phyloP scores from a whole-genome alignment of 2,888 invertebrate genomes.

The Netelia melanura region DNA sequence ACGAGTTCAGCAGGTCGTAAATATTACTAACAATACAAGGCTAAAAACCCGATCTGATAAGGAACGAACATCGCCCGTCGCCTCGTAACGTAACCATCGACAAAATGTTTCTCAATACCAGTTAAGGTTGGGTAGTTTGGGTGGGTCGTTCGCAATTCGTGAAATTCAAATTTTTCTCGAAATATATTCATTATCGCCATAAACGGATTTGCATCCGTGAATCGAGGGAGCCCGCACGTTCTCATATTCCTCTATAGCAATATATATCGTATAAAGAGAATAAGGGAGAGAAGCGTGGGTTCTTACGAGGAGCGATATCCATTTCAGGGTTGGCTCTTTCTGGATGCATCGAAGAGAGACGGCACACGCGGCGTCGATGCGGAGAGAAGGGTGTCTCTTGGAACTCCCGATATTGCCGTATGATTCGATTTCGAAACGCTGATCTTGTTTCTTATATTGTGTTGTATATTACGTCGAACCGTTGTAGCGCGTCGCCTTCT shows the following conservation, averaged over 20 bases:
- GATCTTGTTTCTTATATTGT: slow-evolving; percentile 64
- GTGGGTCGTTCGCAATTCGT: neutral
- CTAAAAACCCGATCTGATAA: no score
- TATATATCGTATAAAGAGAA: neutral
- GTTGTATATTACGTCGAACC: neutral
- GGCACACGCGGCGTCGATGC: neutral
- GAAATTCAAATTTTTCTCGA: neutral
- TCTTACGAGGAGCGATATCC: slow-evolving; percentile 30
- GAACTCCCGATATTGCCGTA: slow-evolving; percentile 56
- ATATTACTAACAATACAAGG: no score
- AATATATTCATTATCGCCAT: neutral
- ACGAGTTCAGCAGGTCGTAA: no score
- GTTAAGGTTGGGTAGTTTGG: neutral
- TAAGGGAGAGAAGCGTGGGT: neutral
- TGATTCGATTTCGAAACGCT: slow-evolving; percentile 64
- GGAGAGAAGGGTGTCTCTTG: slow-evolving; percentile 24
- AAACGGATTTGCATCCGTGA: neutral
- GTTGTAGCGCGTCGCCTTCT: slow-evolving; percentile 26
- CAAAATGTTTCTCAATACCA: neutral
- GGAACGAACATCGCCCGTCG: no score
- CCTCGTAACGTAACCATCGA: no score
- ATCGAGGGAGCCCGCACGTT: neutral
- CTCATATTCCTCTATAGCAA: neutral
- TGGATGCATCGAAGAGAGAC: neutral
- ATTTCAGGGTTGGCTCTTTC: slow-evolving; percentile 9